Conservation (phyloP, 2,113 vertebrate genomes). For the Alethe diademata region DNA sequence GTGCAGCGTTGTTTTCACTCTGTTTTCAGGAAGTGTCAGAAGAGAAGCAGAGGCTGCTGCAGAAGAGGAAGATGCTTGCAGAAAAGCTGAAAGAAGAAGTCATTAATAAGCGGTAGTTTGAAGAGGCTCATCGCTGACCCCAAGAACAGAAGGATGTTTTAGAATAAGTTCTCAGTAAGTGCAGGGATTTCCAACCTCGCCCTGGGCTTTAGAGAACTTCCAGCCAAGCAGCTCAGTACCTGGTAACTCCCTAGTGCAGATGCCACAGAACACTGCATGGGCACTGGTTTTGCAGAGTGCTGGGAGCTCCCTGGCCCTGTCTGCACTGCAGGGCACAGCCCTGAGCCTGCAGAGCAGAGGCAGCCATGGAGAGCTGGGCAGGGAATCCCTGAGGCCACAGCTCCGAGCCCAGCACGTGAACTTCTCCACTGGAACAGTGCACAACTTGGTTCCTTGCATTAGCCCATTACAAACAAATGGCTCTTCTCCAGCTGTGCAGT, state of each 20-base stretch:
- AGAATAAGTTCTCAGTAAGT: constrained; percentile 51
- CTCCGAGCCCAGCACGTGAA: neutral
- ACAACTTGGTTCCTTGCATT: neutral
- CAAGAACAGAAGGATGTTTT: neutral
- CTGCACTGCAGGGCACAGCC: neutral
- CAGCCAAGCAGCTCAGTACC: neutral
- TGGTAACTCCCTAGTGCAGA: neutral
- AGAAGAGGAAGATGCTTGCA: constrained; percentile 93
- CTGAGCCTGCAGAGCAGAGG: neutral
- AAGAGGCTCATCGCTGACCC: neutral
- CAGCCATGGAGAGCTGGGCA: neutral
- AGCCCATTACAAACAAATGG: neutral
- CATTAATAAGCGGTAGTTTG: constrained; percentile 85
- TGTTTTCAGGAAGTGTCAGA: constrained; percentile 78
- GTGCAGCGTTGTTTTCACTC: neutral
- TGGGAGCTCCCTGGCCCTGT: neutral
- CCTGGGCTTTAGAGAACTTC: neutral
- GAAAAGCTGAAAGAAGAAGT: constrained; percentile 98
- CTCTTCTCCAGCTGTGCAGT: neutral
- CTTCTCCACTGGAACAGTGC: neutral
- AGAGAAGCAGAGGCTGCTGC: constrained; percentile 87
- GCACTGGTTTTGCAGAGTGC: neutral
- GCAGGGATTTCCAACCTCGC: constrained; percentile 1
- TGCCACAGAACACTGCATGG: neutral
- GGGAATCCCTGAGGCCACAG: neutral